Percentiles rank a stretch among this genome's conserved stretches.
Conservation (phyloP, 35 echinoderm and acorn worm species). For the Apostichopus japonicus region DNA sequence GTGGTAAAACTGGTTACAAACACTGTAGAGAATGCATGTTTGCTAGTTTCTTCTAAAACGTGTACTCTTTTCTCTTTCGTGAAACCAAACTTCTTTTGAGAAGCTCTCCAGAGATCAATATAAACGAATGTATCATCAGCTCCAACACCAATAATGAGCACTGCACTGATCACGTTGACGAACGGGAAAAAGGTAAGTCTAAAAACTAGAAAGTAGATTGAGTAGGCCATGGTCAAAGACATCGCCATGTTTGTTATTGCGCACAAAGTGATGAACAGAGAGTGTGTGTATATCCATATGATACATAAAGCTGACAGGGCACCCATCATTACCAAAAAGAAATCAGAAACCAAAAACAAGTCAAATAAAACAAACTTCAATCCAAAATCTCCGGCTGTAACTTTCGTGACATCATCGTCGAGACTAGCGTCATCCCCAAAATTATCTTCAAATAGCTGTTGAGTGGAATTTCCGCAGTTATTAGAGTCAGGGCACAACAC, state of each 20-base stretch:
- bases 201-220: conserved; percentile 73
- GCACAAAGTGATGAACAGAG: conserved; percentile 66
- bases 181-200: conserved; percentile 82
- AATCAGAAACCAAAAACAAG: conserved; percentile 25
- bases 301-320: conserved; percentile 58
- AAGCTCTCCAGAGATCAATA: conserved; percentile 73
- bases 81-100: not conserved
- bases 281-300: conserved; percentile 75
- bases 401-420: conserved; percentile 41
- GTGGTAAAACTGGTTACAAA: conserved; percentile 95
- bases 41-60: conserved; percentile 58
- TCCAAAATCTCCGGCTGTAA: conserved; percentile 54
- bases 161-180: conserved; percentile 67
- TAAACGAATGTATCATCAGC: conserved; percentile 95
- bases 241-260: conserved; percentile 80
- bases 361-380: conserved; percentile 79
- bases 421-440: conserved; percentile 15
- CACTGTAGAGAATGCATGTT: conserved; percentile 80
- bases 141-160: conserved; percentile 81
- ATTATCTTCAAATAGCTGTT: conserved; percentile 62
- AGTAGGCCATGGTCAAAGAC: conserved; percentile 78
- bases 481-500: not conserved
- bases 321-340: conserved; percentile 53
- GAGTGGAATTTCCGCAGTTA: not conserved
- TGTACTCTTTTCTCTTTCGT: not conserved